Conservation (phyloP, 2,113 vertebrate species). For the Kobus ellipsiprymnus region DNA sequence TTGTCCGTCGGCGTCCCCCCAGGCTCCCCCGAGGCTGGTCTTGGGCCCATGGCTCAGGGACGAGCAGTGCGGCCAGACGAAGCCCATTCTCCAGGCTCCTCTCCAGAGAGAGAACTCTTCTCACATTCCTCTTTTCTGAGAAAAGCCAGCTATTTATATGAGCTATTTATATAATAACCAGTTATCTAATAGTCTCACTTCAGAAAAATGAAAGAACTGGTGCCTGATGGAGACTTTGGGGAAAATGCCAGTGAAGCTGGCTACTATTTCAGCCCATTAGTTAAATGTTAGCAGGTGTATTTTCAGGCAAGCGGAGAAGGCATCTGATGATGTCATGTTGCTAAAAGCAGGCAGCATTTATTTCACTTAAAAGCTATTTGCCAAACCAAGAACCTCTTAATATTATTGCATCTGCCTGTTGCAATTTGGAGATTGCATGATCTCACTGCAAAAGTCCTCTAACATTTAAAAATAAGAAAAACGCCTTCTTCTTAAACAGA, state of each 20-base stretch:
- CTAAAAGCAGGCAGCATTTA: neutral
- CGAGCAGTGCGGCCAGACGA: neutral
- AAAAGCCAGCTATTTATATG: neutral
- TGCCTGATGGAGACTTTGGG: neutral
- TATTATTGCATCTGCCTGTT: neutral
- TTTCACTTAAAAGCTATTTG: neutral
- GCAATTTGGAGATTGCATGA: neutral
- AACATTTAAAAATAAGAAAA: neutral
- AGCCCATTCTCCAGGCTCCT: neutral
- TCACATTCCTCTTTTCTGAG: neutral
- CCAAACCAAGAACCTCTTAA: neutral
- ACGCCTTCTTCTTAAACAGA: neutral
- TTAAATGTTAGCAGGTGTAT: neutral
- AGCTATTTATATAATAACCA: neutral
- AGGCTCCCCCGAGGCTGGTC: fast-evolving
- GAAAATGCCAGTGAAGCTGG: neutral
- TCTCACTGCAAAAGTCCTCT: neutral
- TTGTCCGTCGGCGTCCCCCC: fast-evolving
- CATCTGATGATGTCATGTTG: neutral
- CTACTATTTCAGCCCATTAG: neutral
- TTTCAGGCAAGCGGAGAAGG: neutral
- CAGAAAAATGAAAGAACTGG: neutral
- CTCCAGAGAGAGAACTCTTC: neutral
- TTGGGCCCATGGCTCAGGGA: fast-evolving
- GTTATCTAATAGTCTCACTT: neutral